Evolutionary conservation across 1,140 invertebrate genomes (phyloP).

Genomic region (fruit fly (Drosophila melanogaster)): DNA sequence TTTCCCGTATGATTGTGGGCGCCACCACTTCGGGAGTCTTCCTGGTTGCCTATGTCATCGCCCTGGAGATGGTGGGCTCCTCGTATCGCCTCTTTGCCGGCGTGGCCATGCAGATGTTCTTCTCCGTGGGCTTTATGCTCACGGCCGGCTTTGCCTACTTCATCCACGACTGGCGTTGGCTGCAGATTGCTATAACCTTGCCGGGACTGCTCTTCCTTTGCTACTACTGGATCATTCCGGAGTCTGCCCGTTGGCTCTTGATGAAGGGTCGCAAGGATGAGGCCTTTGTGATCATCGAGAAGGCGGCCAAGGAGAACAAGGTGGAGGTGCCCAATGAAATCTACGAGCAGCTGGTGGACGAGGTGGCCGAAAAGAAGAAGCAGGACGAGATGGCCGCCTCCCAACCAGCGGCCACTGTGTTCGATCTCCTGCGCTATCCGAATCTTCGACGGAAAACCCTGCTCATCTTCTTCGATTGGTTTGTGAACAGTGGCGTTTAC

Average conservation of each 20-base stretch:
- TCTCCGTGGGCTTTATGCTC: constrained; percentile 91
- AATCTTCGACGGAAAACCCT: constrained; percentile 89
- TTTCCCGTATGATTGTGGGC: constrained; percentile 89
- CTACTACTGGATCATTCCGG: constrained; percentile 94
- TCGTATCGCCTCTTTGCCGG: constrained; percentile 90
- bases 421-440: constrained; percentile 90
- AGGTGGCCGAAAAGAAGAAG: constrained; percentile 77
- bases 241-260: constrained; percentile 92
- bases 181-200: constrained; percentile 90
- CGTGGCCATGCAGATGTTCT: constrained; percentile 91
- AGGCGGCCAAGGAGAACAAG: constrained; percentile 89
- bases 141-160: constrained; percentile 90
- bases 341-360: constrained; percentile 86
- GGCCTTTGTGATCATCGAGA: constrained; percentile 89
- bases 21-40: constrained; percentile 91
- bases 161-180: constrained; percentile 90
- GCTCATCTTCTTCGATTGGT: constrained; percentile 92
- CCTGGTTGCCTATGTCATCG: constrained; percentile 91
- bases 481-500: constrained; percentile 92
- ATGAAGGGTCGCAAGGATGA: constrained; percentile 90
- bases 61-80: constrained; percentile 93
- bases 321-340: constrained; percentile 87
- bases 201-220: constrained; percentile 89
- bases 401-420: constrained; percentile 85
- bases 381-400: constrained; percentile 44